A percentile compares a stretch with the other conserved stretches of the same genome.
Evolutionary conservation across 1,140 invertebrate species (phyloP).

Genomic region (Portunus trituberculatus): DNA sequence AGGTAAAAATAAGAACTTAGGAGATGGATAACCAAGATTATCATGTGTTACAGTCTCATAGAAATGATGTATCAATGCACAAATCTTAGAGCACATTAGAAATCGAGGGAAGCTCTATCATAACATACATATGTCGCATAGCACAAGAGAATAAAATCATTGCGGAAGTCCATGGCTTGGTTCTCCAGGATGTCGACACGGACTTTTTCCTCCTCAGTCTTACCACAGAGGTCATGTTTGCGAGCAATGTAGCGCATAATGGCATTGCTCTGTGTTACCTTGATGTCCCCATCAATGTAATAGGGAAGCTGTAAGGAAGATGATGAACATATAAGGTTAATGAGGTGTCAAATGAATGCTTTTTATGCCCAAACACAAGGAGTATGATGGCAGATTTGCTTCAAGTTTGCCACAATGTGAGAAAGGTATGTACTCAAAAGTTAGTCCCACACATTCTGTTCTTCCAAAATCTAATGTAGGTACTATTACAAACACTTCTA

Average conservation of each 20-base stretch:
- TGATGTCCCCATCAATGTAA: constrained; percentile 82
- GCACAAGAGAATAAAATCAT: constrained; percentile 80
- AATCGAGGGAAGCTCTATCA: too few species aligned
- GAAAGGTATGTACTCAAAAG: too few species aligned
- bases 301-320: constrained; percentile 81
- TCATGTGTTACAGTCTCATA: background rate
- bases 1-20: too few species aligned
- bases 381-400: too few species aligned
- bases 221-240: constrained; percentile 81
- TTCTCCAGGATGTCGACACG: constrained; percentile 81
- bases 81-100: background rate
- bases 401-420: too few species aligned
- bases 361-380: too few species aligned
- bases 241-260: constrained; percentile 83
- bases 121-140: constrained; percentile 79
- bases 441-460: too few species aligned
- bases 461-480: too few species aligned
- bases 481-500: too few species aligned
- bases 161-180: constrained; percentile 81
- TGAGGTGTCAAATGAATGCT: too few species aligned
- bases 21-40: background rate
- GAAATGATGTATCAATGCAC: background rate
- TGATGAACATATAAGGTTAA: too few species aligned
- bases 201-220: constrained; percentile 80
- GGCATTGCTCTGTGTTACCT: constrained; percentile 82